Evolutionary conservation across 2,797 vertebrate species (phyloP), one percentile per base, ranked within the genome.

Genomic region (Mareca strepera): DNA sequence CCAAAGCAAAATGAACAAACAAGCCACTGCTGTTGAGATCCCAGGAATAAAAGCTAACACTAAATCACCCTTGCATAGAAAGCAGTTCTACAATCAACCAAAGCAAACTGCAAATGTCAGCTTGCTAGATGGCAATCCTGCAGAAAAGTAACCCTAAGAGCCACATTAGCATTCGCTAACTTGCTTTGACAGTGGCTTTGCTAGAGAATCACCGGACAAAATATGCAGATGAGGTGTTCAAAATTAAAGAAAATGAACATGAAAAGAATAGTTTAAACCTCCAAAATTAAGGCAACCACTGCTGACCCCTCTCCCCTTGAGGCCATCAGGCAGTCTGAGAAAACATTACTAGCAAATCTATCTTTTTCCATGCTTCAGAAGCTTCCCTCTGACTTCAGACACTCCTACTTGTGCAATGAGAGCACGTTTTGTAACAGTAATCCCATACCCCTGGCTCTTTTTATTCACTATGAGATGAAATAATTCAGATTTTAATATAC

Each of bases 31-130:
- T 7, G 2, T 67, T 67, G 82, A 84, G 59, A 90, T 77, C 48
- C 67, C 82, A 63, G 74, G 82, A 91, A 95, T 63, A 80, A 88
- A 92, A 87, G 56, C 35, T 33, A 81, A 76, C 55, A 66, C 73
- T 25, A 82, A 88, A 78, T 84, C 63, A 79, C 67, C 74, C 63
- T 63, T 72, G 76, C 67, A 31, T 35, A 41, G 60, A 93, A 92
- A 93, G 68, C 73, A 48, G 88, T 64, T 92, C 75, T 28, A 83
- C 33, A 74, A 22, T 29, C 66, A 70, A 20, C 63, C 74, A 87
- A 85, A 95, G 74, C 82, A 90, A 94, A 94, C 76, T 89, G 92
- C 86, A 63, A 86, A 78, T 58, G 81, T 91, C 95, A 94, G 93
- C 86, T 50, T 67, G 78, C 73, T 64, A 68, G 59, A 77, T 74